Conservation (phyloP, 2,113 vertebrate genomes). For the Odobenus rosmarus region DNA sequence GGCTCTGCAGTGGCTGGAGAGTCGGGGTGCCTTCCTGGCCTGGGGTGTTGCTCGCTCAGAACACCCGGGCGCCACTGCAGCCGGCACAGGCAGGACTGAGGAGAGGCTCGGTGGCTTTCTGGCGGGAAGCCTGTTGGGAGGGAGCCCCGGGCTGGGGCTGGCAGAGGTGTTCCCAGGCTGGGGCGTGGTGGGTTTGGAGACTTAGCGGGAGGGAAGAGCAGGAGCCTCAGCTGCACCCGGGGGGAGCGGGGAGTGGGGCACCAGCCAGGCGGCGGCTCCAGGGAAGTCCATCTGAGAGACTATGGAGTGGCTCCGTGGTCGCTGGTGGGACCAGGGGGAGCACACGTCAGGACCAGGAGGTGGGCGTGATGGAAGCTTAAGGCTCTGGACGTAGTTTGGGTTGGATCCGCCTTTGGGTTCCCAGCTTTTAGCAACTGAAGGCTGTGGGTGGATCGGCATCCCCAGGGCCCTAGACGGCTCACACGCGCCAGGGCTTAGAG, state of each 20-base stretch:
- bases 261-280: fast-evolving
- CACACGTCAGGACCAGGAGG: neutral
- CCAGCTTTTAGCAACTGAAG: neutral
- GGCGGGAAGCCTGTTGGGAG: too few relatives aligned
- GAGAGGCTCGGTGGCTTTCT: neutral
- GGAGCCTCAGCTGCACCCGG: neutral
- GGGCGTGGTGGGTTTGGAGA: neutral
- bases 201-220: neutral
- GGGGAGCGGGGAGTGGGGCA: too few relatives aligned
- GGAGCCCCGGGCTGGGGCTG: neutral
- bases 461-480: neutral
- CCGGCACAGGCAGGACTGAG: fast-evolving
- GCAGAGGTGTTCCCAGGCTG: neutral
- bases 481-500: neutral
- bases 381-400: neutral
- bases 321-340: fast-evolving
- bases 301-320: too few relatives aligned
- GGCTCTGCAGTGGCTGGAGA: fast-evolving
- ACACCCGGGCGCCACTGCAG: neutral
- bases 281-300: neutral
- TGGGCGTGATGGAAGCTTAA: neutral
- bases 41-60: too few relatives aligned
- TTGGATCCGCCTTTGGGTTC: neutral
- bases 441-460: neutral
- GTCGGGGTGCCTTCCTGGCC: neutral